Evolutionary conservation across 37 sponge, comb jelly and placozoan genomes (phyloP).

Genomic region (Spongilla lacustris): DNA sequence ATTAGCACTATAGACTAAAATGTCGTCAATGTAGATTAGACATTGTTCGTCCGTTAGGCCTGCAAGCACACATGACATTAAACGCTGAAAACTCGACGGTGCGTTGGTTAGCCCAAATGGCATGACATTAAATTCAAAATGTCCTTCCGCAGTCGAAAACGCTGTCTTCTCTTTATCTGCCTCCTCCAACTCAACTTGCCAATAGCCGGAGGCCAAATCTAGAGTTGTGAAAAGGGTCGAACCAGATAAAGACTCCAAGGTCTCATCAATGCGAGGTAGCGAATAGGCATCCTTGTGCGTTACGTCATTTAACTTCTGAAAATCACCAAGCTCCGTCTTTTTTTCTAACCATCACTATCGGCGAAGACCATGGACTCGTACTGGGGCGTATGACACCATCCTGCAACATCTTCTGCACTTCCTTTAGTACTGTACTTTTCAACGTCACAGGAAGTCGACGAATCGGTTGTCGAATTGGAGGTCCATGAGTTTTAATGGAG

Average conservation of each 20-base stretch:
- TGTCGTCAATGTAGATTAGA: slow-evolving; percentile 53
- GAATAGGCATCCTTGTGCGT: slow-evolving; percentile 55
- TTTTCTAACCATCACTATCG: slow-evolving; percentile 28
- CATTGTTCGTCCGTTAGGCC: slow-evolving; percentile 34
- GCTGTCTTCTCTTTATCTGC: slow-evolving; percentile 55
- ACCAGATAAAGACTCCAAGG: slow-evolving; percentile 37
- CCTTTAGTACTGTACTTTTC: no score
- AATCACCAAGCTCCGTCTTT: slow-evolving; percentile 43
- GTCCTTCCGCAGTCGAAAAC: slow-evolving; percentile 48
- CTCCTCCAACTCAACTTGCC: slow-evolving; percentile 55
- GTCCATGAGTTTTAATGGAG: no score
- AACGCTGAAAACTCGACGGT: slow-evolving; percentile 59
- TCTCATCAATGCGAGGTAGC: slow-evolving; percentile 58
- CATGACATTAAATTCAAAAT: slow-evolving; percentile 68
- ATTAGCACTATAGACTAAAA: slow-evolving; percentile 34
- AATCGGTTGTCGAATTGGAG: no score
- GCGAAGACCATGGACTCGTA: slow-evolving; percentile 36
- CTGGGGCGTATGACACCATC: no score
- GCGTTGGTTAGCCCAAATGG: slow-evolving; percentile 63
- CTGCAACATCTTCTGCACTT: no score
- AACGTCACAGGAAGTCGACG: no score
- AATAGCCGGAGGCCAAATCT: slow-evolving; percentile 60
- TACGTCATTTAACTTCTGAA: slow-evolving; percentile 43
- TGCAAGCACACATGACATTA: slow-evolving; percentile 40
- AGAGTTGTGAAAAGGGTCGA: slow-evolving; percentile 47